Base-by-base conservation (phyloP, 1,140 invertebrate genomes). In the Cydia splendana region DNA sequence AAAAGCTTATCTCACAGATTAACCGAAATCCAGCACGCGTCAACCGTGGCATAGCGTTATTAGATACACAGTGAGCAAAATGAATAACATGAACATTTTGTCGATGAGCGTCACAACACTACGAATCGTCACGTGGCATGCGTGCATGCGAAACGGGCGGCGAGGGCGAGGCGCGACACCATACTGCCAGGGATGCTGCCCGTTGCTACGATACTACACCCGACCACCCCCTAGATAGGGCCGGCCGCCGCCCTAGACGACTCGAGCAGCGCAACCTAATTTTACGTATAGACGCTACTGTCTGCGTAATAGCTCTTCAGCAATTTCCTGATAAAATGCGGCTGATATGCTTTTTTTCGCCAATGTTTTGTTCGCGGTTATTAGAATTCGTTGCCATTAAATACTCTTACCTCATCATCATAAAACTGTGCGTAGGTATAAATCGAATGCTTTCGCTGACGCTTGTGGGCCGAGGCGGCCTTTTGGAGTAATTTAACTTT, bases 141-240 rank as follows among this genome's bases (percentile, higher is more conserved):
- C 51, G 57, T 7, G 57, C 57, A 62, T 12, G 57, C 57, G 53
- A 62, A 12, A 10, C 83, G 86, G 78, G 87, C 80, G 75, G 42
- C 78, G 77, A 79, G 67, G 53, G 73, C 85, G 82, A 82, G 67
- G 65, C 78, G 69, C 82, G 80, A 80, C 79, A 85, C 82, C 84
- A 84, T 78, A 90, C 90, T 92, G 89, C 77, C 83, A 89, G 88
- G 89, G 88, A 92, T 90, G 88, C 91, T 91, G 91, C 74, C 79
- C 76, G 90, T 92, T 92, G 91, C 91, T 91, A 91, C 80, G 91
- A 89, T 90, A 92, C 89, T 76, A 77, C 87, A 85, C 86, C 88
- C 89, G 80, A 79, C 85, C 84, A 87, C 88, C 89, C 87, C 87
- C 78, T 80, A 84, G 86, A 84, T 85, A 87, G 85, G 75, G 75